Base-by-base conservation (phyloP, 2,888 invertebrate genomes). In the Rhimphoctona megacephalus region DNA sequence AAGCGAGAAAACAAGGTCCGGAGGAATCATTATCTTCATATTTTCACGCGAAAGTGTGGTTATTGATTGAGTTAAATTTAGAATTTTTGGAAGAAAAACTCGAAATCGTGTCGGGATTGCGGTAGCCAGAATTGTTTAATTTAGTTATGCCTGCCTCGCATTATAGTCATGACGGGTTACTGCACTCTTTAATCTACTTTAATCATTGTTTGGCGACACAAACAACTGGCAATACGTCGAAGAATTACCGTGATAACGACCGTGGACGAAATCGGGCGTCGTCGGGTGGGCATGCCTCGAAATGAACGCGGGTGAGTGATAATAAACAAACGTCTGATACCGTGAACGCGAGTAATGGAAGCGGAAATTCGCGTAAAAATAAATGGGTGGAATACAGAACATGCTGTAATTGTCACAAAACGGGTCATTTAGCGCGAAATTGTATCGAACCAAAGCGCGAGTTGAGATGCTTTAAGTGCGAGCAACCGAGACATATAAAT, bases 321-420 rank as follows among this genome's bases (percentile, higher is more conserved):
- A 43, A 43, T 43, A 11, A 43, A 43, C 43, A 43, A 43, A 36
- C 7, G 36, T 3, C 36, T 3, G 36, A 36, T 36, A n/a, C n/a
- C n/a, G n/a, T 7, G 14, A 6, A 33, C 33, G 33, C 52, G 19
- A 6, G n/a, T 4, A 5, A 7, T 4, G 19, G 0, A n/a, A 2
- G 6, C 1, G 22, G 25, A 22, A 61, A 7, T 9, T 61, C 61
- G 1, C 19, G 19, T 0, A 36, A 67, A 39, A 4, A 11, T 9
- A 36, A 25, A 8, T 19, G 17, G 46, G n/a, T 11, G 0, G 73
- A 46, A 0, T 0, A 7, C 0, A 33, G 54, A 8, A 54, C 54
- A 61, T 85, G 76, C 39, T 81, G 49, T 9, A 85, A 81, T 19
- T 74, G 73, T 6, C 17, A 22, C 1, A 73, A 69, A 30, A n/a